Percentiles rank a stretch among this genome's conserved stretches.
These are phyloP conservation scores for Lepus timidus DNA, from an alignment of 2,113 vertebrate species.

Conservation along the genomic window DNA sequence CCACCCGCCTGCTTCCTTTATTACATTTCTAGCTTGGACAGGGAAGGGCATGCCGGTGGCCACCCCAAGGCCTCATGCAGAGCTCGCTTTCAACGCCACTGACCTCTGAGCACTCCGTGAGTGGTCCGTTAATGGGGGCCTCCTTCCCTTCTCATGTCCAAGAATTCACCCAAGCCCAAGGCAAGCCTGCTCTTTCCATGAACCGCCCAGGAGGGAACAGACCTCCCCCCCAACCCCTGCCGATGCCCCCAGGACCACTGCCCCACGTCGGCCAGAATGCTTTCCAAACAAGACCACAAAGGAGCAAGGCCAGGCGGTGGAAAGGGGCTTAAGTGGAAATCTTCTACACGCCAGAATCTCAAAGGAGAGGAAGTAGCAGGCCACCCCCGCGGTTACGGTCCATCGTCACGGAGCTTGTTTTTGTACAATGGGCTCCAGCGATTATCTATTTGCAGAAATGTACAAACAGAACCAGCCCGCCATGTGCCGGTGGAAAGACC, in stretches of 20 bases:
- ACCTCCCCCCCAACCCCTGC: background rate
- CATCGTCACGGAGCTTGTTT: background rate
- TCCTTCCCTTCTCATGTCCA: background rate
- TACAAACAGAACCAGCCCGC: conserved; percentile 65
- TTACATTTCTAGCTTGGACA: background rate
- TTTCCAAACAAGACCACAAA: conserved; percentile 21
- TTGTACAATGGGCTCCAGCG: background rate
- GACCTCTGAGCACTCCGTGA: background rate
- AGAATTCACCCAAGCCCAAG: background rate
- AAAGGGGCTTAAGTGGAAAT: background rate
- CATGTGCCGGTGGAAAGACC: conserved; percentile 26
- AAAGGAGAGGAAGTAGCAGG: conserved; percentile 67
- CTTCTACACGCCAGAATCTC: conserved; percentile 41
- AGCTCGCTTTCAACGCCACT: background rate
- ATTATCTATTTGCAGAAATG: conserved; percentile 64
- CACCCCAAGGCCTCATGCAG: background rate
- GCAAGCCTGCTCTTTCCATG: background rate
- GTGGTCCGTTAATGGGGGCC: background rate
- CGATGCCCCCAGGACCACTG: background rate
- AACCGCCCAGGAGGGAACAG: background rate
- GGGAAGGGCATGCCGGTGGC: background rate
- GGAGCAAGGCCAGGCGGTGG: background rate
- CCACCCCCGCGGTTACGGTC: background rate
- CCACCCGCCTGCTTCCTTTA: rapidly evolving
- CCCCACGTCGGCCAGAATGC: background rate